A percentile compares a stretch with the other conserved stretches of the same genome.
These are phyloP conservation scores for Dichetophora obliterata DNA, from an alignment of 2,888 invertebrate species.

Conservation along the genomic window DNA sequence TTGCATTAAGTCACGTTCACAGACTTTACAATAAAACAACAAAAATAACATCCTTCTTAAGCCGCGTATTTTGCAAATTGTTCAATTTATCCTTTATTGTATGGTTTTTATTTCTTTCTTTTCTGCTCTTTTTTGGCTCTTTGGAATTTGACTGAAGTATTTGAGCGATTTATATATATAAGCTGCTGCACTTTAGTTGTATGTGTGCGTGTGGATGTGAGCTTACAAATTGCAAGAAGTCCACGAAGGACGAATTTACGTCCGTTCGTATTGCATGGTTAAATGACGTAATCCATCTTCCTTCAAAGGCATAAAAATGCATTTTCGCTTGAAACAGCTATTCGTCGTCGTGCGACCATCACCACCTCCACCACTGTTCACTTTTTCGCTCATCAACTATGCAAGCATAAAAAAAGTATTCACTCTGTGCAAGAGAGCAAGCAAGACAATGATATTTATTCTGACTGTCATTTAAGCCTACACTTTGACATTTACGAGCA, in stretches of 20 bases:
- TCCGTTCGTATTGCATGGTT: not conserved
- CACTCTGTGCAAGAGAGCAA: too few relatives aligned
- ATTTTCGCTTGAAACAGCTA: not conserved
- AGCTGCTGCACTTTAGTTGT: too few relatives aligned
- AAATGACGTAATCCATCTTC: not conserved
- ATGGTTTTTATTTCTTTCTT: too few relatives aligned
- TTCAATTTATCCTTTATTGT: not conserved
- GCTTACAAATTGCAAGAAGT: not conserved
- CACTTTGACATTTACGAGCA: slow-evolving; percentile 14
- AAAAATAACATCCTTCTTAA: too few relatives aligned
- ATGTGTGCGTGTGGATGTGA: not conserved
- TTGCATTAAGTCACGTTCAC: not conserved
- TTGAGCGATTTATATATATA: too few relatives aligned
- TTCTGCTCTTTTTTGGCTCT: too few relatives aligned
- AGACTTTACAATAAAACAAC: not conserved
- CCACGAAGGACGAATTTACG: not conserved
- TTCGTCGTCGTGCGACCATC: too few relatives aligned
- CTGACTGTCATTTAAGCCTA: not conserved
- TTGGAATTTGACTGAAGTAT: too few relatives aligned
- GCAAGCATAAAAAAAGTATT: too few relatives aligned
- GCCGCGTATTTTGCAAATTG: not conserved
- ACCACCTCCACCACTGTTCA: too few relatives aligned
- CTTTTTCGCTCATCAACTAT: too few relatives aligned
- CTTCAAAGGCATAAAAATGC: not conserved
- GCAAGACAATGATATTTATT: not conserved